A percentile compares a stretch with the other conserved stretches of the same genome.
phyloP scores from a whole-genome alignment of 2,797 vertebrate genomes.

The Liparis tanakae region DNA sequence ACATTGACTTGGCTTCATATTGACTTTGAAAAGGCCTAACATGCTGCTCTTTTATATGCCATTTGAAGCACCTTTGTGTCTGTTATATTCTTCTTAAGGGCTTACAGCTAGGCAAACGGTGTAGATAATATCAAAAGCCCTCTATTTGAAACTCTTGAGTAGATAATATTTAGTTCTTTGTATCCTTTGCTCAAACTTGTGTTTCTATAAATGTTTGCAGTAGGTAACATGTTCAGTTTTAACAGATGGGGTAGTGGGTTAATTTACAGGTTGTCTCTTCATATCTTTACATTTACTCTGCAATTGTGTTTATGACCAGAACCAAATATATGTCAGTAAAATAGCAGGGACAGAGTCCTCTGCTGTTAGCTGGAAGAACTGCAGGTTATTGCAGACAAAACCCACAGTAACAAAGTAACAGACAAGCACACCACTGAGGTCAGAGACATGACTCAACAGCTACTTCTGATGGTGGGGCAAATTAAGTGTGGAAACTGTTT shows the following conservation, averaged over 20 bases:
- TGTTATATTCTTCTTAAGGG: conserved; percentile 42
- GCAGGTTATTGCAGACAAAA: conserved; percentile 19
- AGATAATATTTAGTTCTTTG: neutral
- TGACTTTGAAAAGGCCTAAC: conserved; percentile 52
- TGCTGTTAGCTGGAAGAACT: conserved; percentile 64
- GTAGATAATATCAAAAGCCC: conserved; percentile 22
- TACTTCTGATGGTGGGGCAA: neutral
- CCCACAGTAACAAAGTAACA: conserved; percentile 20
- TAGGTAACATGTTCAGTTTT: conserved; percentile 12
- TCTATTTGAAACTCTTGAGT: conserved; percentile 22
- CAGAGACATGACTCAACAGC: neutral
- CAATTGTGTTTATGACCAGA: conserved; percentile 34
- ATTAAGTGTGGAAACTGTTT: neutral
- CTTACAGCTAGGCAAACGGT: conserved; percentile 27
- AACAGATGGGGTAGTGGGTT: neutral
- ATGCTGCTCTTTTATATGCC: conserved; percentile 26
- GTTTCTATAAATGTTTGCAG: conserved; percentile 8
- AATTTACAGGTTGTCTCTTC: conserved; percentile 10
- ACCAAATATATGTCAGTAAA: conserved; percentile 8
- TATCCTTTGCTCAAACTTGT: neutral
- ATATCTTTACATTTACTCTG: conserved; percentile 21
- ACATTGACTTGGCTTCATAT: conserved; percentile 39
- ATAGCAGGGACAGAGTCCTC: conserved; percentile 67
- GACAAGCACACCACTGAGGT: conserved; percentile 1
- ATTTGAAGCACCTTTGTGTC: conserved; percentile 46